phyloP scores from a whole-genome alignment of 2,888 invertebrate genomes.

The Noctua fimbriata region DNA sequence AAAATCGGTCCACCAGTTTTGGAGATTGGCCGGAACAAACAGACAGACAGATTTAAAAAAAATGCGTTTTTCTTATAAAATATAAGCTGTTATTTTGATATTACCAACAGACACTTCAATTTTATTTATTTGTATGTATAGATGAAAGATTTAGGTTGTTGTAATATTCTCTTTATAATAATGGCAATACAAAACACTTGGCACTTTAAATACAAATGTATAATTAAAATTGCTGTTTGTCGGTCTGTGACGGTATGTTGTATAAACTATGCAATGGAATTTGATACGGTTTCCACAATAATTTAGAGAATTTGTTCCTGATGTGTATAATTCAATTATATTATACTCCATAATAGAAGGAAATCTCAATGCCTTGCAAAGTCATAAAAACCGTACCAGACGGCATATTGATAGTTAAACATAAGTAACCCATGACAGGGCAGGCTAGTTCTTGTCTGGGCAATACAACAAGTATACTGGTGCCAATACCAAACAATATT shows the following conservation, averaged over 20 bases:
- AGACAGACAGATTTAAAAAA: too few species aligned
- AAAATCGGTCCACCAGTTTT: too few species aligned
- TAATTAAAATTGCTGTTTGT: not conserved
- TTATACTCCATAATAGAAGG: not conserved
- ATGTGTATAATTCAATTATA: not conserved
- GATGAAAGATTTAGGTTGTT: too few species aligned
- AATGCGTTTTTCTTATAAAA: too few species aligned
- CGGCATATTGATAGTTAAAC: not conserved
- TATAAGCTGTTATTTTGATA: too few species aligned
- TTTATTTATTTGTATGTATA: too few species aligned
- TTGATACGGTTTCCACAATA: not conserved
- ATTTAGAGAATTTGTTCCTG: not conserved
- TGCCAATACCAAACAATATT: conserved; percentile 5
- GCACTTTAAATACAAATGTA: not conserved
- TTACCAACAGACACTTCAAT: too few species aligned
- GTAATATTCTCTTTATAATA: too few species aligned
- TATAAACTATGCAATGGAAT: not conserved
- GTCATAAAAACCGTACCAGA: not conserved
- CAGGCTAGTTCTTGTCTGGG: not conserved
- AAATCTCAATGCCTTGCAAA: not conserved
- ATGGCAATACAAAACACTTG: not conserved
- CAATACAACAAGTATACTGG: not conserved
- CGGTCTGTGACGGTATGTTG: not conserved
- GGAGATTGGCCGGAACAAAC: too few species aligned
- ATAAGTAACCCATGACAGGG: too few species aligned